Evolutionary conservation across 2,888 invertebrate species (phyloP), one percentile per base, ranked within the genome.

Genomic region (Azorinus chamasolen): DNA sequence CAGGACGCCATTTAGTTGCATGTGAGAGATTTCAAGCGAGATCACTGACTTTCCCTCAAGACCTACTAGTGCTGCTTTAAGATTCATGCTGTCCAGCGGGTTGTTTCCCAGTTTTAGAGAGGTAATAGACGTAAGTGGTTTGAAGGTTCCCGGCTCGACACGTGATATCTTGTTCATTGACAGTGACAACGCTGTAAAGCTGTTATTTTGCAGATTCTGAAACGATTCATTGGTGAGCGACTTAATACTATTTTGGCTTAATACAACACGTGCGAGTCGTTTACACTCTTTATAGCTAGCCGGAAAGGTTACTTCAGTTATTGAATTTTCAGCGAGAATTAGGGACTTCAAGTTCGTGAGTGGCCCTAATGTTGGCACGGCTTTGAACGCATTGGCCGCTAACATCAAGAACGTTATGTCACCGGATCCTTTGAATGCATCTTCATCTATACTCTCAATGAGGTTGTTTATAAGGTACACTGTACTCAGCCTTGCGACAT

Each of bases 51-150:
- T 76, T 10, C 79, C 79, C 14, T 72, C 46, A 18, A 87, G 59
- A 25, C 87, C 81, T 39, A 55, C 32, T 0, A 89, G 61, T 6
- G 84, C 84, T 27, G 53, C 71, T 18, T 72, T 62, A 8, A 89
- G 71, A 20, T 70, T 80, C 1, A 14, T 4, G 18, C 83, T 75
- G 25, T 81, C 78, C 3, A 89, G 59, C 0, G 86, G 87, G 46
- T 89, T 89, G 32, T 69, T 55, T 1, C 86, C 86, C n/a, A 89
- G 64, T 61, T 83, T 86, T 20, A 89, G 55, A 6, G 89, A 89
- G 45, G 58, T 61, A 0, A 88, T 78, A 8, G 83, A 68, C 0
- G 32, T 74, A 39, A 88, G 63, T 0, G 73, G 78, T 6, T 32
- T 10, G 51, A 89, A 85, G 4, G 87, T 76, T 2, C 68, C 79